A percentile compares a stretch with the other conserved stretches of the same genome.
phyloP scores from a whole-genome alignment of 1,140 invertebrate genomes.

The Uloborus diversus region DNA sequence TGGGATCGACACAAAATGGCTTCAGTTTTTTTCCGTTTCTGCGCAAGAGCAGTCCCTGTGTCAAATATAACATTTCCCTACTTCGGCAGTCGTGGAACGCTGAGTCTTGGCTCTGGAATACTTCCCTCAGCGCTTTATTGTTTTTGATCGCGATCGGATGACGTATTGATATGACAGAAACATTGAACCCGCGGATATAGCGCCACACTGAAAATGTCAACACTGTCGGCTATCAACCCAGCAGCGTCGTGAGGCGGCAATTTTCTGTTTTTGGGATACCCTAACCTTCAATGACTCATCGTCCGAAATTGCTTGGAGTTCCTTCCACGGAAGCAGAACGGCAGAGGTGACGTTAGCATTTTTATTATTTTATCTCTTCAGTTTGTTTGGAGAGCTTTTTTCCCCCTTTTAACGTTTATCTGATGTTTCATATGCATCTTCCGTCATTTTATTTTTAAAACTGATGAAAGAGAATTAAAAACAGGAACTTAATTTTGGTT shows the following conservation, averaged over 20 bases:
- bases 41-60: neutral
- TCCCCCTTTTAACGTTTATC: neutral
- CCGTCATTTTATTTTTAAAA: no score
- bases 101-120: no score
- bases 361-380: neutral
- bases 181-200: no score
- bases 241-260: no score
- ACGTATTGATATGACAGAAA: neutral
- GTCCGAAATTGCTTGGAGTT: neutral
- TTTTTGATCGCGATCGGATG: neutral
- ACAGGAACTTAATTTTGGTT: no score
- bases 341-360: conserved; percentile 27
- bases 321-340: conserved; percentile 4
- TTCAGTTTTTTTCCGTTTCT: neutral
- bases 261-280: no score
- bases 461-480: no score
- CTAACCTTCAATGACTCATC: conserved; percentile 25
- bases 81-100: neutral
- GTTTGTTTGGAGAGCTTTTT: neutral
- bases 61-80: neutral
- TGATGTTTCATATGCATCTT: neutral
- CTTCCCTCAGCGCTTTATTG: neutral
- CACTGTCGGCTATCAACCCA: no score
- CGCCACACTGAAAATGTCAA: no score
- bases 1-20: neutral